phyloP scores from a whole-genome alignment of 2,113 vertebrate species.

The Coptodon rendalli region DNA sequence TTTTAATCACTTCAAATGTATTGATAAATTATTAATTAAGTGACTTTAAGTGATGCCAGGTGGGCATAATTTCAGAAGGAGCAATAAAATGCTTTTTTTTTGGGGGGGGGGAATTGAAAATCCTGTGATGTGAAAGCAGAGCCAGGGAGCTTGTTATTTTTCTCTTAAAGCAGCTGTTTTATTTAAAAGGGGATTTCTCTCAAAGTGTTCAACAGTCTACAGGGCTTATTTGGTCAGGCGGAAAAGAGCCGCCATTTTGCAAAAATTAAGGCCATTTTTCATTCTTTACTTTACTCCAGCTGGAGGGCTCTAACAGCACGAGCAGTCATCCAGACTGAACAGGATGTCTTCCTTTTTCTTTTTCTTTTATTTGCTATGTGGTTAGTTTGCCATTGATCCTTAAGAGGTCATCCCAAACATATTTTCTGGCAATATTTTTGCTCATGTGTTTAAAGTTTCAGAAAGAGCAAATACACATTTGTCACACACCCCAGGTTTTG shows the following conservation, averaged over 20 bases:
- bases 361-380: neutral
- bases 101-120: conserved; percentile 23
- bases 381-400: neutral
- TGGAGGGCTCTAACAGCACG: neutral
- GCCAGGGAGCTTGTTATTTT: conserved; percentile 56
- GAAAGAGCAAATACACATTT: neutral
- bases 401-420: neutral
- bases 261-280: conserved; percentile 57
- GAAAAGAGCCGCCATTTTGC: conserved; percentile 40
- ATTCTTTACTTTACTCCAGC: conserved; percentile 60
- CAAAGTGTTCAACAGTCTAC: conserved; percentile 43
- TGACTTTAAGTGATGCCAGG: conserved; percentile 78
- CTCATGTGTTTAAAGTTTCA: neutral
- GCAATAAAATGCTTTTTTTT: conserved; percentile 64
- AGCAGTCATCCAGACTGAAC: neutral
- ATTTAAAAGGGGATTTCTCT: conserved; percentile 44
- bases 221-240: conserved; percentile 58
- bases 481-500: neutral
- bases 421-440: neutral
- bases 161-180: conserved; percentile 56
- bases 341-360: neutral
- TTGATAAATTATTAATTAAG: conserved; percentile 81
- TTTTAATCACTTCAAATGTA: conserved; percentile 79
- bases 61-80: conserved; percentile 76
- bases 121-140: conserved; percentile 59